These are phyloP conservation scores for Disparrhopalites patrizii DNA, from an alignment of 2,888 invertebrate species.

Conservation along the genomic window DNA sequence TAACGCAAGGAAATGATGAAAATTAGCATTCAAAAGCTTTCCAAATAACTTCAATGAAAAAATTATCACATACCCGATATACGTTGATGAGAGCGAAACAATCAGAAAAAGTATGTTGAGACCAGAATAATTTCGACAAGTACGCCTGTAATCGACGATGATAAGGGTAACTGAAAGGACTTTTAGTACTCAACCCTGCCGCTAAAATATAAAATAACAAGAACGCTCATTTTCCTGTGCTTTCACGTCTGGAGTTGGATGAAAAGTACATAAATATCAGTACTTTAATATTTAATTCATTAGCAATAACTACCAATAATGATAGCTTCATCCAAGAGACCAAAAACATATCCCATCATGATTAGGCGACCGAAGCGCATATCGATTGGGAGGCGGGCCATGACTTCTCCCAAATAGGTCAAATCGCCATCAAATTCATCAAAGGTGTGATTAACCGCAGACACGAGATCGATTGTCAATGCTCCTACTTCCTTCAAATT, in stretches of 20 bases:
- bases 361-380: conserved; percentile 77
- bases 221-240: no score
- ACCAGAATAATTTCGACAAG: conserved; percentile 73
- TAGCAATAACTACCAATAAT: conserved; percentile 63
- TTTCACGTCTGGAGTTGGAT: background rate
- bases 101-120: conserved; percentile 79
- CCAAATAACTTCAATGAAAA: conserved; percentile 7
- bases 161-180: conserved; percentile 72
- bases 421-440: conserved; percentile 72
- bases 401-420: conserved; percentile 77
- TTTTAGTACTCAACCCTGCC: conserved; percentile 75
- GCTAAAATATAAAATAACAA: conserved; percentile 55
- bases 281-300: no score
- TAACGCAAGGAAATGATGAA: conserved; percentile 50
- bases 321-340: conserved; percentile 75
- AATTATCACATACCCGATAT: conserved; percentile 66
- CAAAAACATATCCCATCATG: conserved; percentile 78
- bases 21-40: background rate
- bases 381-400: conserved; percentile 78
- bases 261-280: background rate
- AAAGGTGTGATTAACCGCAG: conserved; percentile 50
- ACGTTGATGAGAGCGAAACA: conserved; percentile 74
- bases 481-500: conserved; percentile 69
- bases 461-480: conserved; percentile 58
- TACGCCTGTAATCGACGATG: conserved; percentile 66